A percentile compares a stretch with the other conserved stretches of the same genome.
These are phyloP conservation scores for Hylyphantes graminicola DNA, from an alignment of 1,140 invertebrate species.

Conservation along the genomic window DNA sequence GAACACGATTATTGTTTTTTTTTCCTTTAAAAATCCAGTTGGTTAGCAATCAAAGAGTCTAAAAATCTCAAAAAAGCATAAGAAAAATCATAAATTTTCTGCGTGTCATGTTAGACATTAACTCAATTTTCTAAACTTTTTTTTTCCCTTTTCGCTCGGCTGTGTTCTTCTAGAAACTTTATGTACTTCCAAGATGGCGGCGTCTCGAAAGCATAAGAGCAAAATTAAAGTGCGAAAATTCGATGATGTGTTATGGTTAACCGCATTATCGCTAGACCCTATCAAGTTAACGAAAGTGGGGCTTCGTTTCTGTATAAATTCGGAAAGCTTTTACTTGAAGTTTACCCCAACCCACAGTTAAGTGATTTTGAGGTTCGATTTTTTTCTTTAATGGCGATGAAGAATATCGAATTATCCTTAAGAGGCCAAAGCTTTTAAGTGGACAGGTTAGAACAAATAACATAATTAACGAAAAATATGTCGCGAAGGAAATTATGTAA, in stretches of 20 bases:
- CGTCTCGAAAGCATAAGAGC: too few relatives aligned
- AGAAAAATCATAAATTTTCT: too few relatives aligned
- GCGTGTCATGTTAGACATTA: too few relatives aligned
- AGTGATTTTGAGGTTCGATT: not conserved
- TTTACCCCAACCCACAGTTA: not conserved
- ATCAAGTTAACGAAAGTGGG: constrained; percentile 28
- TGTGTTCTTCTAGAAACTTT: too few relatives aligned
- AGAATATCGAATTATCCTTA: constrained; percentile 25
- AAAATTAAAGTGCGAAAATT: too few relatives aligned
- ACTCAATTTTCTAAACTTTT: too few relatives aligned
- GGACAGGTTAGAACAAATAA: not conserved
- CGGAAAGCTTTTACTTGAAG: constrained; percentile 5
- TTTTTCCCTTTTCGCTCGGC: too few relatives aligned
- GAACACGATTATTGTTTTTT: too few relatives aligned
- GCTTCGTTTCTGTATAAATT: constrained; percentile 23
- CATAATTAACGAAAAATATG: constrained; percentile 17
- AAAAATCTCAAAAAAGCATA: too few relatives aligned
- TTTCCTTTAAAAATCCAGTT: too few relatives aligned
- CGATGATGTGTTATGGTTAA: not conserved
- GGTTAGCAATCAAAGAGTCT: too few relatives aligned
- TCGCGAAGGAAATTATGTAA: not conserved
- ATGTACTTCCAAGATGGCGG: too few relatives aligned
- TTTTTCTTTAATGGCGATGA: constrained; percentile 5
- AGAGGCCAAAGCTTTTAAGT: constrained; percentile 20
- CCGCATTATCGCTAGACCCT: constrained; percentile 4